Evolutionary conservation across 2,888 invertebrate genomes (phyloP).

Genomic region (Lasioglossum lativentre): DNA sequence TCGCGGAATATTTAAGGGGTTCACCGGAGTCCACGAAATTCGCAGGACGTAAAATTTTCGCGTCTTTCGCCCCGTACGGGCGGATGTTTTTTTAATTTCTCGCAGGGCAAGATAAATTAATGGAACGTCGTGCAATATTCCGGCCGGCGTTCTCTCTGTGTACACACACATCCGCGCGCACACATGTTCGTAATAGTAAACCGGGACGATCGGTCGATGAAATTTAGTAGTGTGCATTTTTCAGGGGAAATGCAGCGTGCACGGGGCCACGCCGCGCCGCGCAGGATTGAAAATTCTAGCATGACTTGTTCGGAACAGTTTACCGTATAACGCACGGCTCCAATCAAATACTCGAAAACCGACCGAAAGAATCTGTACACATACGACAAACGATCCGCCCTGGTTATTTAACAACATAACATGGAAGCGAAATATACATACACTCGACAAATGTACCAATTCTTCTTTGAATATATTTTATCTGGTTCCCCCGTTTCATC

Average conservation of each 20-base stretch:
- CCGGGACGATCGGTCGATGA: conserved; percentile 8
- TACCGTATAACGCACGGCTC: neutral
- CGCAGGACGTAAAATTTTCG: conserved; percentile 9
- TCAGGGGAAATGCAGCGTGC: neutral
- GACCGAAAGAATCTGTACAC: neutral
- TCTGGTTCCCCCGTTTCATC: neutral
- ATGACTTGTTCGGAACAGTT: conserved; percentile 2
- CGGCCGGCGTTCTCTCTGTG: neutral
- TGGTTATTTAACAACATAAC: neutral
- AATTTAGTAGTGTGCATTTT: conserved; percentile 41
- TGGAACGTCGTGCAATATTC: conserved; percentile 8
- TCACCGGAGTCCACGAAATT: neutral
- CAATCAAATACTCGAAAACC: neutral
- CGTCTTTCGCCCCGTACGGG: neutral
- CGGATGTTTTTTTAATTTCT: conserved; percentile 14
- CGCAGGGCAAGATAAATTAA: neutral
- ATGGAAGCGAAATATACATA: neutral
- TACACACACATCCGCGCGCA: neutral
- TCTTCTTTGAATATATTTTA: neutral
- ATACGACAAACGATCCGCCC: neutral
- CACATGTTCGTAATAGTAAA: neutral
- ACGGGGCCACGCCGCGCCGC: neutral
- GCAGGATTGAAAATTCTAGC: neutral
- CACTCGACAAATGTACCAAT: neutral
- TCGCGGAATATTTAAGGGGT: neutral